Conservation (phyloP, 2,113 vertebrate species). For the human region DNA sequence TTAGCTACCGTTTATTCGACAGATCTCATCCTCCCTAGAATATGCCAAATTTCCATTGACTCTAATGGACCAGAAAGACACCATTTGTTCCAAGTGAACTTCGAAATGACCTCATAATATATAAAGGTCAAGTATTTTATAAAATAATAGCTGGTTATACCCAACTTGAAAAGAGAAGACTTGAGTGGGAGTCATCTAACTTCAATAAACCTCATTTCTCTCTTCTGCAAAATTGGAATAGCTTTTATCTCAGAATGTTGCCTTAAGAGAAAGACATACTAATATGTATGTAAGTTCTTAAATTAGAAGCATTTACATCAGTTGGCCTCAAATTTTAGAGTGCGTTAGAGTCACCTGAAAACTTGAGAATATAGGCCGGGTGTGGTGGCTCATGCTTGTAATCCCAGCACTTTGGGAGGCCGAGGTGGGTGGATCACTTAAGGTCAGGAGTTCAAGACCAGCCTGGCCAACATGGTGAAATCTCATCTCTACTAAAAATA, state of each 20-base stretch:
- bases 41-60: background rate
- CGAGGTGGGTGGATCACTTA: no score
- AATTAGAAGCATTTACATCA: background rate
- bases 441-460: no score
- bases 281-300: background rate
- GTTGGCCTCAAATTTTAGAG: background rate
- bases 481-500: no score
- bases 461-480: no score
- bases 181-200: background rate
- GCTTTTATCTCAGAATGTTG: background rate
- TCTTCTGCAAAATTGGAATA: background rate
- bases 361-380: background rate
- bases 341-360: background rate
- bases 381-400: no score
- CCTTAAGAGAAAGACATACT: background rate
- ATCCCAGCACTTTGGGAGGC: no score
- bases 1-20: background rate
- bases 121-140: background rate
- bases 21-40: background rate
- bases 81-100: background rate
- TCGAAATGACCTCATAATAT: background rate
- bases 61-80: background rate
- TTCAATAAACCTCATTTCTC: background rate
- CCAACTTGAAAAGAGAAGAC: background rate
- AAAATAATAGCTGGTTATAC: constrained; percentile 7